phyloP scores from a whole-genome alignment of 2,888 invertebrate genomes.

The Cantharis rufa region DNA sequence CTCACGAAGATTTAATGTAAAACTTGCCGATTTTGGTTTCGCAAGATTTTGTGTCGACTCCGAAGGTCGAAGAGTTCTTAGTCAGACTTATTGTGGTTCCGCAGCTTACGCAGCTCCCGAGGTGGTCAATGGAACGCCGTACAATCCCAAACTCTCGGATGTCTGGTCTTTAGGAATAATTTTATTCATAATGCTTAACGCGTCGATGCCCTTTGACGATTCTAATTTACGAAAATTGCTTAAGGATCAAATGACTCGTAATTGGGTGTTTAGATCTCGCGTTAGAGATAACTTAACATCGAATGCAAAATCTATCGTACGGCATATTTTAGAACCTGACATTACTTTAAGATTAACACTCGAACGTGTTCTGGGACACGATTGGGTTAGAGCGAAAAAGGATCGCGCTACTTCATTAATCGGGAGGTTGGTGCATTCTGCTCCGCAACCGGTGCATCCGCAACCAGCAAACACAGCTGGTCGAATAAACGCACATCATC shows the following conservation, averaged over 20 bases:
- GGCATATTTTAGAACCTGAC: constrained; percentile 83
- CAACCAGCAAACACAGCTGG: constrained; percentile 6
- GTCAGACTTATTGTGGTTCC: constrained; percentile 94
- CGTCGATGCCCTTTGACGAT: constrained; percentile 93
- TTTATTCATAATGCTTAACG: constrained; percentile 91
- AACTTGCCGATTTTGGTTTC: constrained; percentile 93
- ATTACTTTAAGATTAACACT: constrained; percentile 75
- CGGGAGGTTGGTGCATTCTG: constrained; percentile 66
- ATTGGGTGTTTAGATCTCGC: constrained; percentile 74
- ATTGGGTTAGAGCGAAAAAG: constrained; percentile 72
- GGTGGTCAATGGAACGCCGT: constrained; percentile 86
- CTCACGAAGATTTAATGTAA: constrained; percentile 84
- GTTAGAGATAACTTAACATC: constrained; percentile 71
- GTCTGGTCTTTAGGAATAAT: constrained; percentile 94
- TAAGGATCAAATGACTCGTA: constrained; percentile 80
- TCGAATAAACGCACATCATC: constrained; percentile 33
- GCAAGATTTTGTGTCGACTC: constrained; percentile 79
- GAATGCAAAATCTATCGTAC: constrained; percentile 76
- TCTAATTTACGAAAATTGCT: constrained; percentile 80
- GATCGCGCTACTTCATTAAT: constrained; percentile 63
- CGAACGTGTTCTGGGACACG: constrained; percentile 74
- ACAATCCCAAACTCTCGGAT: constrained; percentile 87
- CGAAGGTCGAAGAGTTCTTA: constrained; percentile 75
- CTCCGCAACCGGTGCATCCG: constrained; percentile 40
- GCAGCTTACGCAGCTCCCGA: constrained; percentile 97